A percentile compares a stretch with the other conserved stretches of the same genome.
Conservation (phyloP, 2,888 invertebrate genomes). For the Thysanoteuthis rhombus region DNA sequence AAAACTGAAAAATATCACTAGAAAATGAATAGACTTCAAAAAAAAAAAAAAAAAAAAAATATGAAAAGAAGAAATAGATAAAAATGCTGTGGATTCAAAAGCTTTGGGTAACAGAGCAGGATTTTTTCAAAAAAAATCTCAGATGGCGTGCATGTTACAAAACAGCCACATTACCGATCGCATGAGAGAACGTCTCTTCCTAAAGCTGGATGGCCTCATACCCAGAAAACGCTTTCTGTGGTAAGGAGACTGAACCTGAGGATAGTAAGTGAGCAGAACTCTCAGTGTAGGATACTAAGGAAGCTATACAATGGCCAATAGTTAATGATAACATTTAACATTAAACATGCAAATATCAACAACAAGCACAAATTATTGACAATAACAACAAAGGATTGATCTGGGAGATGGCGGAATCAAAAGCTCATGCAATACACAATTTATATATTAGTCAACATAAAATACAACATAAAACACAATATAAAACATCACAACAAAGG, state of each 20-base stretch:
- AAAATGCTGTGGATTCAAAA: background rate
- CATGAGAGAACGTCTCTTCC: background rate
- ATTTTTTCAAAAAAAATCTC: background rate
- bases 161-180: background rate
- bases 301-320: background rate
- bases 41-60: background rate
- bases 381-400: background rate
- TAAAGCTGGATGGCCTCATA: background rate
- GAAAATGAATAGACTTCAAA: background rate
- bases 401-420: background rate
- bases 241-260: background rate
- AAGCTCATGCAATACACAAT: background rate
- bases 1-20: background rate
- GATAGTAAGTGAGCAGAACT: background rate
- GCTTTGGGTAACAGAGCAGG: background rate
- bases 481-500: background rate
- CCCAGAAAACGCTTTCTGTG: background rate
- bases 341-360: background rate
- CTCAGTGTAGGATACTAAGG: background rate
- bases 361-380: background rate
- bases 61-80: background rate
- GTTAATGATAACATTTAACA: background rate
- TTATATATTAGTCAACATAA: background rate
- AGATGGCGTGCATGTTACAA: slow-evolving; percentile 12
- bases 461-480: background rate